These are phyloP conservation scores for Chrysopilus asiliformis DNA, from an alignment of 2,888 invertebrate species.

Conservation along the genomic window DNA sequence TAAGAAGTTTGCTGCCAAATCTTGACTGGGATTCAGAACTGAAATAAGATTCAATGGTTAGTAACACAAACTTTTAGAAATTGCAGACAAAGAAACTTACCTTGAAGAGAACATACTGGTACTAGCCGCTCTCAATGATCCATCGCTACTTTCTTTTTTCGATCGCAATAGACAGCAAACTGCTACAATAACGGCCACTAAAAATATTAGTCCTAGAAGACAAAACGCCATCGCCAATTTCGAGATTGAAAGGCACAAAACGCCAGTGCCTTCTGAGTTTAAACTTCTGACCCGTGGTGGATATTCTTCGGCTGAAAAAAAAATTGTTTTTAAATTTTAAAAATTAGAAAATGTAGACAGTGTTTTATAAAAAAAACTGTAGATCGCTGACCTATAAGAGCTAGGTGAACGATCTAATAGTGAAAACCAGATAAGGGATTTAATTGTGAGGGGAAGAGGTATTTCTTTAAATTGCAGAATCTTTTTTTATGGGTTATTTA, in stretches of 20 bases:
- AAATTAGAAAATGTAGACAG: not conserved
- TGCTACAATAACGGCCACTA: conserved; percentile 55
- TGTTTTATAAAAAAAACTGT: no score
- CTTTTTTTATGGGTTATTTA: no score
- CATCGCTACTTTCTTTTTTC: conserved; percentile 29
- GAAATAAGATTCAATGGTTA: conserved; percentile 9
- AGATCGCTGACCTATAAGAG: no score
- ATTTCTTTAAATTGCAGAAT: no score
- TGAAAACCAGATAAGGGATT: no score
- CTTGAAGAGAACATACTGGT: conserved; percentile 17
- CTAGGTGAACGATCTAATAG: no score
- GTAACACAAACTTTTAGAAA: not conserved
- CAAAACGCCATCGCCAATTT: conserved; percentile 65
- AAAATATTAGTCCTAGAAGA: conserved; percentile 54
- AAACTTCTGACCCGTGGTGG: conserved; percentile 25
- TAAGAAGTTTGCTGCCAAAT: conserved; percentile 29
- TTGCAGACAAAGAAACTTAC: conserved; percentile 11
- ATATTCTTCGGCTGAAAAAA: conserved; percentile 28
- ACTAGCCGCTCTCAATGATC: conserved; percentile 11
- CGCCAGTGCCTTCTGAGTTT: conserved; percentile 30
- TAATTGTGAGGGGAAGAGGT: no score
- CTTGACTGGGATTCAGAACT: conserved; percentile 34
- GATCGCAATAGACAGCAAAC: conserved; percentile 52
- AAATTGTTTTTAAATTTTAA: not conserved
- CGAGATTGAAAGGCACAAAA: conserved; percentile 60